These are phyloP conservation scores for Phytoseiulus persimilis DNA, from an alignment of 2,888 invertebrate species.

Conservation along the genomic window DNA sequence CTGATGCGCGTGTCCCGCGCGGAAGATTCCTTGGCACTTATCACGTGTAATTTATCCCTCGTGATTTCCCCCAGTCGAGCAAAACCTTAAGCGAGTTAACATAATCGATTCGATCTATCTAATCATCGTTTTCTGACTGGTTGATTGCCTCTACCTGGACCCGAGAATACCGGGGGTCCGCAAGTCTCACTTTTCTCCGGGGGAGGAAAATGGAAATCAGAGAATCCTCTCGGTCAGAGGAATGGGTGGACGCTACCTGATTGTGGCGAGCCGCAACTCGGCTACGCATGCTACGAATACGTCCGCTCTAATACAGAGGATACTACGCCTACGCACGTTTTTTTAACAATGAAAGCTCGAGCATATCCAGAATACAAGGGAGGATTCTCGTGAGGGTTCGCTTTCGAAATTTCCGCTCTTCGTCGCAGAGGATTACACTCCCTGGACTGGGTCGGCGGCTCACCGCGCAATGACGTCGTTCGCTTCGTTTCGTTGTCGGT, in stretches of 20 bases:
- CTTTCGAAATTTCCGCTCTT: neutral
- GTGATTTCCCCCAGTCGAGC: neutral
- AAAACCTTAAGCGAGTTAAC: neutral
- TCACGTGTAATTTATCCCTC: neutral
- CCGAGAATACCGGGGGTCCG: too few species aligned
- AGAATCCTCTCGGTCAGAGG: neutral
- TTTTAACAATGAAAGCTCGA: neutral
- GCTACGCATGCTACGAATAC: neutral
- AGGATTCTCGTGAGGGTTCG: neutral
- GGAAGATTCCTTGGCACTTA: neutral
- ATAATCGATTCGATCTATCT: neutral
- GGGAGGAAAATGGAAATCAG: neutral
- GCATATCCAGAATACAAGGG: neutral
- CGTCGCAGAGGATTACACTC: neutral
- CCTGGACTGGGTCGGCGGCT: neutral
- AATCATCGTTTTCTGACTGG: too few species aligned
- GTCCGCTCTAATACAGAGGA: neutral
- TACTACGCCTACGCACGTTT: neutral
- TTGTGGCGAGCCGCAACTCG: neutral
- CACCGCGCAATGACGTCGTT: neutral
- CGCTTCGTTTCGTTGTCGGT: neutral
- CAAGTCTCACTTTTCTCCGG: too few species aligned
- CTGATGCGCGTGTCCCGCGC: neutral
- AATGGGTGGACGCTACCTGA: neutral
- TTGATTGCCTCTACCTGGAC: too few species aligned